Percentiles rank a stretch among this genome's conserved stretches.
Conservation (phyloP, 1,140 invertebrate genomes). For the Zaprionus davidi region DNA sequence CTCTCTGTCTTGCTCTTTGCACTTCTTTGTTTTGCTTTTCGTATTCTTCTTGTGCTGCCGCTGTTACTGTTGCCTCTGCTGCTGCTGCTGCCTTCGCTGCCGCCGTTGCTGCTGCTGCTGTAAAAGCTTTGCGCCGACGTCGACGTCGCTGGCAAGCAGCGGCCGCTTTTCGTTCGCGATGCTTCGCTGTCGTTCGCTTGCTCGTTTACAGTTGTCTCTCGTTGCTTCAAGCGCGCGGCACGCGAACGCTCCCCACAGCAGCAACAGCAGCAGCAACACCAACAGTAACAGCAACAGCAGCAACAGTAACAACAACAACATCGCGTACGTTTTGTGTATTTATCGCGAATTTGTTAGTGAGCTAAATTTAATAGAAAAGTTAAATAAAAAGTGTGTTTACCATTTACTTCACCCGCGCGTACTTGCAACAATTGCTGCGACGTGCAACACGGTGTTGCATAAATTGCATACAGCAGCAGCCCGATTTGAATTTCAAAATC, state of each 20-base stretch:
- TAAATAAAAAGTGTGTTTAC: conserved; percentile 54
- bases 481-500: conserved; percentile 78
- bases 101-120: conserved; percentile 30
- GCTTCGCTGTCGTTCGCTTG: conserved; percentile 64
- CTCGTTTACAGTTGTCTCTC: conserved; percentile 77
- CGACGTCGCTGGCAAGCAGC: conserved; percentile 39
- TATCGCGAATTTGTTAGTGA: conserved; percentile 30
- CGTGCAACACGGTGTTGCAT: conserved; percentile 60
- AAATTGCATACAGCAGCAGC: conserved; percentile 63
- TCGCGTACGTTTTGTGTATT: conserved; percentile 59
- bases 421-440: conserved; percentile 46
- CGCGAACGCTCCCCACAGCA: conserved; percentile 61
- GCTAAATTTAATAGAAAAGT: conserved; percentile 15
- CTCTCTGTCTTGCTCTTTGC: conserved; percentile 56
- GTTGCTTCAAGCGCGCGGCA: conserved; percentile 76
- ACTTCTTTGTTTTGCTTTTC: conserved; percentile 79
- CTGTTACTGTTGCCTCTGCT: conserved; percentile 24
- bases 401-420: conserved; percentile 17
- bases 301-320: conserved; percentile 39
- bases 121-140: conserved; percentile 65
- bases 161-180: conserved; percentile 61
- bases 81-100: conserved; percentile 12
- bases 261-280: conserved; percentile 28
- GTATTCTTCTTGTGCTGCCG: conserved; percentile 63
- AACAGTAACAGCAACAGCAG: conserved; percentile 35